A percentile compares a stretch with the other conserved stretches of the same genome.
phyloP scores from a whole-genome alignment of 2,113 vertebrate species.

The Alligator sinensis region DNA sequence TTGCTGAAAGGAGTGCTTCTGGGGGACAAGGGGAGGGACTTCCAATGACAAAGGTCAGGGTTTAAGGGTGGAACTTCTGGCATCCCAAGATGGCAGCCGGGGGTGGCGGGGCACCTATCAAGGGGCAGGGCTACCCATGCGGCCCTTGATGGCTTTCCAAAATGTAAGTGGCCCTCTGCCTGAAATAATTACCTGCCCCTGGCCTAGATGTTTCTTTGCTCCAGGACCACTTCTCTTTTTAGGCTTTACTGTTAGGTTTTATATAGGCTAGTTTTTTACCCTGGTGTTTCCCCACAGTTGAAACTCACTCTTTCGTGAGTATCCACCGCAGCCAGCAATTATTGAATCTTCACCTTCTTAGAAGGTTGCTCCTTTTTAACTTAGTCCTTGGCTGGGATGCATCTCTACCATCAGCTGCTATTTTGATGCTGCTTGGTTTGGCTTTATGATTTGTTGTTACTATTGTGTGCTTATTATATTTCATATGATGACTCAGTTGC shows the following conservation, averaged over 20 bases:
- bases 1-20: no score
- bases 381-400: background rate
- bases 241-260: background rate
- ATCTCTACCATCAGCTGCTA: background rate
- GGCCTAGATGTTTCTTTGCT: background rate
- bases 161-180: no score
- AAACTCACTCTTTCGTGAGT: background rate
- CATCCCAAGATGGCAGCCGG: no score
- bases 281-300: background rate
- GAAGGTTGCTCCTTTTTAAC: background rate
- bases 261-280: background rate
- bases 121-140: no score
- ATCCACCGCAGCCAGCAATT: background rate
- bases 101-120: no score
- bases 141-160: no score
- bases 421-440: background rate
- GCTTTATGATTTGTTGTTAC: background rate
- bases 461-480: background rate
- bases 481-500: background rate
- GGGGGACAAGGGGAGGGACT: no score
- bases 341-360: background rate
- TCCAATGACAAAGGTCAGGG: no score
- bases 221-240: rapidly evolving
- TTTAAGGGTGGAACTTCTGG: no score
- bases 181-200: rapidly evolving